phyloP scores from a whole-genome alignment of 92 coral and sea anemone genomes.

The Phenganax stokvisi region DNA sequence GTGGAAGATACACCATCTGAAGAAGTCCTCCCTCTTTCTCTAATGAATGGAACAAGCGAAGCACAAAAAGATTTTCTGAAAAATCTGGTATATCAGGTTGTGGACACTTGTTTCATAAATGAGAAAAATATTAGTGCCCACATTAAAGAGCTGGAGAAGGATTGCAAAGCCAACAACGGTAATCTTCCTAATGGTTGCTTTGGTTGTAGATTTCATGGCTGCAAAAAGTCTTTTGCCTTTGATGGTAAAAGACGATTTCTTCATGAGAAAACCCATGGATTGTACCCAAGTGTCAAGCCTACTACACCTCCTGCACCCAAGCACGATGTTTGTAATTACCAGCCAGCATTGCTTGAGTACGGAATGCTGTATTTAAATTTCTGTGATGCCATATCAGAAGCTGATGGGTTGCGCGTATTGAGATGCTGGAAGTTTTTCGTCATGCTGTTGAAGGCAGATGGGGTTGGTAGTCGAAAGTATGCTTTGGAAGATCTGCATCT shows the following conservation, averaged over 20 bases:
- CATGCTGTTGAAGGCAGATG: constrained; percentile 17
- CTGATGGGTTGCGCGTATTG: constrained; percentile 13
- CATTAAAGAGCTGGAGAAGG: constrained; percentile 20
- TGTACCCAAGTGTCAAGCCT: not conserved
- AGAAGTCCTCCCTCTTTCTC: not conserved
- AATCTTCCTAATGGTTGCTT: constrained; percentile 5
- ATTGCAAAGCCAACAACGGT: not conserved
- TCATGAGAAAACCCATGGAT: constrained; percentile 28
- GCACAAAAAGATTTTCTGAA: constrained; percentile 2
- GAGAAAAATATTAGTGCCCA: constrained; percentile 11
- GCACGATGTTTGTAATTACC: constrained; percentile 22
- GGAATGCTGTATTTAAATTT: constrained; percentile 28
- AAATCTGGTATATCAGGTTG: constrained; percentile 19
- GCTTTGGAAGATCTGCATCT: constrained; percentile 24
- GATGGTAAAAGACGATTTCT: not conserved
- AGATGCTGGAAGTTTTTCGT: constrained; percentile 15
- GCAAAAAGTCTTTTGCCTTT: constrained; percentile 35
- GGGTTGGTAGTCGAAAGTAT: constrained; percentile 14
- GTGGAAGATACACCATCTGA: constrained; percentile 36
- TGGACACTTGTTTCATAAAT: constrained; percentile 20
- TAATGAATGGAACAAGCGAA: not conserved
- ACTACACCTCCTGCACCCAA: not conserved
- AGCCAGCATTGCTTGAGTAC: constrained; percentile 14
- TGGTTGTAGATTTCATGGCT: constrained; percentile 20
- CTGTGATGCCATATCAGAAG: constrained; percentile 24